Conservation (phyloP, 2,113 vertebrate species). For the Anguilla japonica region DNA sequence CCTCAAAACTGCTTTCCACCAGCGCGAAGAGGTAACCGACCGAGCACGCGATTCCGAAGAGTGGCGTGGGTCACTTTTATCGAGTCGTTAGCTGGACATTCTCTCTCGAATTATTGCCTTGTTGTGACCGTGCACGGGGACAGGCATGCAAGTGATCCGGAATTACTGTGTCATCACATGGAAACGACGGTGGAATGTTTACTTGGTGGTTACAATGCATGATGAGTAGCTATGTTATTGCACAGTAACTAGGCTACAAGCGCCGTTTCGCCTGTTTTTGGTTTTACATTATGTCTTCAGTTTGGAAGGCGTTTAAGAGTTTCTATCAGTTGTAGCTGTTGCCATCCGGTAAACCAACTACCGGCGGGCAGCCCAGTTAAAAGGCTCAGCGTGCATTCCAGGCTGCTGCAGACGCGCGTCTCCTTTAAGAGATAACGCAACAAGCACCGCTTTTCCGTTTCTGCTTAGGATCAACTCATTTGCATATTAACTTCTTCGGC, state of each 20-base stretch:
- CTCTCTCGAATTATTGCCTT: background rate
- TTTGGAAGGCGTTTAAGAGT: too few species aligned
- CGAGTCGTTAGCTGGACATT: background rate
- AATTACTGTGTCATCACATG: background rate
- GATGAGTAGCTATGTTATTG: background rate
- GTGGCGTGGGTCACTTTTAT: background rate
- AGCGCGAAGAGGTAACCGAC: conserved; percentile 87
- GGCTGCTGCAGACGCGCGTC: background rate
- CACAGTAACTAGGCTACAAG: background rate
- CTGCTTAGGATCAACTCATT: conserved; percentile 35
- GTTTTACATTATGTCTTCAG: too few species aligned
- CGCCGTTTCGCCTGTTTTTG: too few species aligned
- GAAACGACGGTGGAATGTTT: background rate
- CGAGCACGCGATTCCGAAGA: background rate
- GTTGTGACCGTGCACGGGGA: background rate
- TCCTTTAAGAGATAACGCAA: conserved; percentile 37
- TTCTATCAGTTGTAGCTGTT: too few species aligned
- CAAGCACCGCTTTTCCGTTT: conserved; percentile 26
- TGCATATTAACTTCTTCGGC: conserved; percentile 51
- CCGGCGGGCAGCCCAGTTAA: background rate
- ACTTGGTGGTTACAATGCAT: background rate
- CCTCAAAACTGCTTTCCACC: conserved; percentile 94
- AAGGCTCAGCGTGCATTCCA: background rate
- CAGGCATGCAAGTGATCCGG: background rate
- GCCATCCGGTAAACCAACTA: background rate